A percentile compares a stretch with the other conserved stretches of the same genome.
phyloP scores from a whole-genome alignment of 2,888 invertebrate species.

The Latrodectus elegans region DNA sequence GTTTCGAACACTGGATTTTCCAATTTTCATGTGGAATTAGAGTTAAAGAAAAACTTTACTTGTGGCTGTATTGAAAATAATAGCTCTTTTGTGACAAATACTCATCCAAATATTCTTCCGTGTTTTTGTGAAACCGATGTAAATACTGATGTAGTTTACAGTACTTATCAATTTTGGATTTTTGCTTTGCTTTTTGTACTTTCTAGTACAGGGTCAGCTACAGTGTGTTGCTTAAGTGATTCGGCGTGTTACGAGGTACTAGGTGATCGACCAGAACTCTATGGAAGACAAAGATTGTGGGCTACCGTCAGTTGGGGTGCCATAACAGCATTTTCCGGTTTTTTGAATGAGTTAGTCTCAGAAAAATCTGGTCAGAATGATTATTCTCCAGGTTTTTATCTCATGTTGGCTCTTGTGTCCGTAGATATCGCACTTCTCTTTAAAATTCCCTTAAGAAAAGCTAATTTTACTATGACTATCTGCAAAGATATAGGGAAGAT shows the following conservation, averaged over 20 bases:
- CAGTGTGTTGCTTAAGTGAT: conserved; percentile 90
- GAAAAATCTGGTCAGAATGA: conserved; percentile 34
- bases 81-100: background rate
- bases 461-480: conserved; percentile 48
- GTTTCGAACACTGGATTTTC: too few relatives aligned
- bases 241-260: conserved; percentile 90
- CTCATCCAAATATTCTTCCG: background rate
- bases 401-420: conserved; percentile 25
- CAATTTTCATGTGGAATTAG: background rate
- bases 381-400: conserved; percentile 65
- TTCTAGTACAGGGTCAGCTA: conserved; percentile 89
- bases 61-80: conserved; percentile 4
- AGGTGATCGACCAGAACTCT: conserved; percentile 85
- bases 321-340: conserved; percentile 84
- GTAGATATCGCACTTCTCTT: conserved; percentile 41
- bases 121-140: background rate
- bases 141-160: conserved; percentile 11
- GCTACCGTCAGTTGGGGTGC: conserved; percentile 92
- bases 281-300: conserved; percentile 90
- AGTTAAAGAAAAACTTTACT: background rate
- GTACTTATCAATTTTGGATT: conserved; percentile 81
- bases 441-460: conserved; percentile 42
- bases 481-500: conserved; percentile 53
- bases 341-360: conserved; percentile 81
- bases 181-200: conserved; percentile 84